These are phyloP conservation scores for Amiota minor DNA, from an alignment of 2,888 invertebrate genomes.

Conservation along the genomic window DNA sequence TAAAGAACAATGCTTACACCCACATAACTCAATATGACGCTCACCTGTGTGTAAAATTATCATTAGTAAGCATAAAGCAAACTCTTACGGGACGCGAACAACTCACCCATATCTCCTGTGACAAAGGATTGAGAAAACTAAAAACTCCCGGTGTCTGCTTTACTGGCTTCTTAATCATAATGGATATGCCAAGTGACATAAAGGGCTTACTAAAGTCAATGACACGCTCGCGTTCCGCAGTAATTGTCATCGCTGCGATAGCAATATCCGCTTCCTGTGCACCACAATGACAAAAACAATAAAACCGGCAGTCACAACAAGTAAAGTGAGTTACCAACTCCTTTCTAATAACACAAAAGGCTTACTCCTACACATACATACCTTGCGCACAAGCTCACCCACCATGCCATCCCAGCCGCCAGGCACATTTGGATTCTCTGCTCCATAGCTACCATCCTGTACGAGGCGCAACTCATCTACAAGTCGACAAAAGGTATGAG, in stretches of 20 bases:
- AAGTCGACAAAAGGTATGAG: not conserved
- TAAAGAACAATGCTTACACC: constrained; percentile 98
- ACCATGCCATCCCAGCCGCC: constrained; percentile 92
- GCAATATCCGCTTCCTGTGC: constrained; percentile 94
- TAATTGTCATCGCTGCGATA: constrained; percentile 95
- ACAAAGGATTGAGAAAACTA: constrained; percentile 97
- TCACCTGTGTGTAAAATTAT: constrained; percentile 74
- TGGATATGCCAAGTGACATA: constrained; percentile 95
- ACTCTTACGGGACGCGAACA: not conserved
- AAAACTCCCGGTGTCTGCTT: constrained; percentile 96
- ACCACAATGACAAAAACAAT: not conserved
- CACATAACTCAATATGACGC: constrained; percentile 91
- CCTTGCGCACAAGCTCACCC: constrained; percentile 89
- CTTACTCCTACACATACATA: constrained; percentile 72
- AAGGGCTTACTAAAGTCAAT: constrained; percentile 99
- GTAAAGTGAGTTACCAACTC: not conserved
- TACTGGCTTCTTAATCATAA: constrained; percentile 93
- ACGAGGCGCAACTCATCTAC: constrained; percentile 89
- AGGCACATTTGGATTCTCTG: constrained; percentile 81
- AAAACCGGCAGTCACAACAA: constrained; percentile 32
- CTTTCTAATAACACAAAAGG: not conserved
- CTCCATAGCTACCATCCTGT: constrained; percentile 88
- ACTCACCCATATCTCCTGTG: constrained; percentile 97
- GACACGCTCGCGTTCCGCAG: constrained; percentile 91
- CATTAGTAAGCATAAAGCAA: not conserved